phyloP scores from a whole-genome alignment of 2,888 invertebrate species.

The Salticus scenicus region DNA sequence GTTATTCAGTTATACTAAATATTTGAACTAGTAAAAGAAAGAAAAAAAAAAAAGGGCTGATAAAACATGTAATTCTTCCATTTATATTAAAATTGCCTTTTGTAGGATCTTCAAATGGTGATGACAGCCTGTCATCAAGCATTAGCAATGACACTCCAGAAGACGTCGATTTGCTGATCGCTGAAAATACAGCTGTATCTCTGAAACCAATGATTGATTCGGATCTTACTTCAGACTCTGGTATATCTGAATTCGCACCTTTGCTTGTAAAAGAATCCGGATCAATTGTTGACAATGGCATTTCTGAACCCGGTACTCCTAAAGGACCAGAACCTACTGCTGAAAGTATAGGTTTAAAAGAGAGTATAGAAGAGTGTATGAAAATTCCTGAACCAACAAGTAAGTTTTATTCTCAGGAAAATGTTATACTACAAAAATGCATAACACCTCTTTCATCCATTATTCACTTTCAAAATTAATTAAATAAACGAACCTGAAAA shows the following conservation, averaged over 20 bases:
- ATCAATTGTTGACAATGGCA: not conserved
- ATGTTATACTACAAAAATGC: not conserved
- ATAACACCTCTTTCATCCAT: not conserved
- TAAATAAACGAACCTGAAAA: too few species aligned
- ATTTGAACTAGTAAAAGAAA: too few species aligned
- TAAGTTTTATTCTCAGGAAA: slow-evolving; percentile 4
- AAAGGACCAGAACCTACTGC: slow-evolving; percentile 76
- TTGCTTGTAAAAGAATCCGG: slow-evolving; percentile 18
- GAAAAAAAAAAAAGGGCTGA: too few species aligned
- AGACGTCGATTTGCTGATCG: slow-evolving; percentile 37
- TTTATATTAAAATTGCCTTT: too few species aligned
- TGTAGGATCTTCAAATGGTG: too few species aligned
- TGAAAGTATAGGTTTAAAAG: slow-evolving; percentile 85
- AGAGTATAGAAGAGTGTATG: slow-evolving; percentile 78
- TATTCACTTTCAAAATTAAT: not conserved
- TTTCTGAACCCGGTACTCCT: not conserved
- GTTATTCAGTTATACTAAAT: too few species aligned
- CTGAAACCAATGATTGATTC: slow-evolving; percentile 76
- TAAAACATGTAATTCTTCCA: too few species aligned
- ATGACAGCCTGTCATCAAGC: not conserved
- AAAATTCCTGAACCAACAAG: slow-evolving; percentile 7
- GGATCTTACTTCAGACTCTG: not conserved
- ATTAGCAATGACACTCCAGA: not conserved
- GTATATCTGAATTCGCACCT: slow-evolving; percentile 19
- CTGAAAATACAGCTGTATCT: slow-evolving; percentile 77